Evolutionary conservation across 1,140 invertebrate species (phyloP).

Genomic region (Cydia fagiglandana): DNA sequence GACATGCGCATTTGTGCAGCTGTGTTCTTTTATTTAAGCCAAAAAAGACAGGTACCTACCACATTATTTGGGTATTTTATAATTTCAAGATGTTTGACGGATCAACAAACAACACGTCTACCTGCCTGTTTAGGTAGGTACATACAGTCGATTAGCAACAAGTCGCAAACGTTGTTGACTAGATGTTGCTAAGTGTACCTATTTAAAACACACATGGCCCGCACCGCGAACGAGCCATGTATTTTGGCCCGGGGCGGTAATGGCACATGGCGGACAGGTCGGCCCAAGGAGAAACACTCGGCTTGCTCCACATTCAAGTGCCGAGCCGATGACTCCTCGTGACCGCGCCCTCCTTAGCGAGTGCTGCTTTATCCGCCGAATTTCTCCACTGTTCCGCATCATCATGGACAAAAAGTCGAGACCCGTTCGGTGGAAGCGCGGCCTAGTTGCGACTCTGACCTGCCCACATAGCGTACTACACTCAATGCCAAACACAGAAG

Average conservation of each 20-base stretch:
- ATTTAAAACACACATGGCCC: conserved; percentile 21
- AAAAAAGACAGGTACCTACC: too few species aligned
- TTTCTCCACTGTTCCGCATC: conserved; percentile 74
- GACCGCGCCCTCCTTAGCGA: conserved; percentile 72
- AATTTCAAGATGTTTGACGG: background rate
- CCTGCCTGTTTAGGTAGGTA: background rate
- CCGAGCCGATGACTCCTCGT: conserved; percentile 73
- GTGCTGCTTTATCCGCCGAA: conserved; percentile 71
- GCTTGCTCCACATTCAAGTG: conserved; percentile 70
- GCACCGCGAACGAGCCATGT: conserved; percentile 48
- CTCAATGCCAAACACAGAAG: conserved; percentile 42
- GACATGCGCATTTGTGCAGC: background rate
- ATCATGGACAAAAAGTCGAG: conserved; percentile 69
- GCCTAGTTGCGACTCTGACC: conserved; percentile 59
- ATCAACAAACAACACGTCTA: background rate
- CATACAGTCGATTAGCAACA: background rate
- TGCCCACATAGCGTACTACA: conserved; percentile 47
- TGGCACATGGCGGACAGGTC: conserved; percentile 55
- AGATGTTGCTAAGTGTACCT: conserved; percentile 16
- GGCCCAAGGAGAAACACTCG: conserved; percentile 66
- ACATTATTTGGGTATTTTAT: too few species aligned
- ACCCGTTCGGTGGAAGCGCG: conserved; percentile 68
- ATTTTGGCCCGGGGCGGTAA: conserved; percentile 52
- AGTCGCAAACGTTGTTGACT: background rate
- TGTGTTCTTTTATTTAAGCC: background rate